Evolutionary conservation across 2,113 vertebrate species (phyloP), one percentile per base, ranked within the genome.

Genomic region (Brachyhypopomus gauderio): DNA sequence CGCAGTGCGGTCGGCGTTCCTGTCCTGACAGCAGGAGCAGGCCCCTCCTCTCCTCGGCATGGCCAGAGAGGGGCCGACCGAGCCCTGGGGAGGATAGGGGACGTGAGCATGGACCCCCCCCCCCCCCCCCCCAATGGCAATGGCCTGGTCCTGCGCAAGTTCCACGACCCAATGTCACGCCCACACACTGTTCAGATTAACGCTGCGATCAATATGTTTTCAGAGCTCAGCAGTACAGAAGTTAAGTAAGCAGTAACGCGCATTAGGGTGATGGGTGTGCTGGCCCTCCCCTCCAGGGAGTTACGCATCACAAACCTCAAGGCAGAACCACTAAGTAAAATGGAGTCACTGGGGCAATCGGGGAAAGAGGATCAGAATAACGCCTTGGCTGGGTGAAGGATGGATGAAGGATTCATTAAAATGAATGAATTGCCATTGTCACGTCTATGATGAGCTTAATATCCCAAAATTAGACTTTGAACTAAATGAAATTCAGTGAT

Each of bases 171-270:
- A 22, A 9, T 4, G 58, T 60, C 58, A 20, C 2, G 58, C 58
- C 58, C 20, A 22, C 58, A n/a, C n/a, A 22, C 58, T 60, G 58
- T 60, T 60, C 19, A n/a, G 58, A 60, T n/a, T 60, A n/a, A 60
- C 58, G 22, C 58, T 60, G 20, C 58, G n/a, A 60, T n/a, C 58
- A 60, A 60, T 60, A 60, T 22, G 58, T 60, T n/a, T 60, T 60
- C n/a, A 52, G 45, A 52, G 45, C 45, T 52, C 45, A 52, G 45
- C 45, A 14, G 45, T 52, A 52, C 11, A 52, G 45, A 52, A 52
- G 45, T 52, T 52, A 52, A 52, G 45, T 52, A 52, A 52, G 45
- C 45, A 52, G 45, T 52, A 52, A 14, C 45, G 12, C 45, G 12
- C 2, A 52, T 52, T 52, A 14, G 8, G 45, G 45, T 52, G 45